These are phyloP conservation scores for Istiophorus platypterus DNA, from an alignment of 2,113 vertebrate genomes.

Conservation along the genomic window DNA sequence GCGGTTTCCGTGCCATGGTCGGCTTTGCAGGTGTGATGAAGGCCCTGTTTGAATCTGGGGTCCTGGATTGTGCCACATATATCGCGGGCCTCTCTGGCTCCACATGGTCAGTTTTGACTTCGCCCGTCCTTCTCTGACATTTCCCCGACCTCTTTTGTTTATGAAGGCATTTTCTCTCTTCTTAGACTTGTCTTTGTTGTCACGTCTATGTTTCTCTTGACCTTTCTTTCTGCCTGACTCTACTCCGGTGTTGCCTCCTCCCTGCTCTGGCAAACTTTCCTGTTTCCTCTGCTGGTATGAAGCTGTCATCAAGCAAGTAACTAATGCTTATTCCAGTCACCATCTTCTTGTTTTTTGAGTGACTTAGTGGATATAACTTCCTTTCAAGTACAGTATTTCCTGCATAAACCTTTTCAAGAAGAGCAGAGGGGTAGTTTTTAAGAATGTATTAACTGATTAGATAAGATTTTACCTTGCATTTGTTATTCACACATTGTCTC, in stretches of 20 bases:
- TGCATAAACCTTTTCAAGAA: background rate
- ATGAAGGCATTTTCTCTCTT: background rate
- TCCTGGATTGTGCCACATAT: conserved; percentile 95
- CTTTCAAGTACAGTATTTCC: conserved; percentile 18
- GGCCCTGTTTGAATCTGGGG: conserved; percentile 93
- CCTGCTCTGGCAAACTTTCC: conserved; percentile 30
- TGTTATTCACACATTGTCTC: background rate
- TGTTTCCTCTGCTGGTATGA: conserved; percentile 32
- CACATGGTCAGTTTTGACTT: conserved; percentile 88
- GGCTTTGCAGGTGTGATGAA: conserved; percentile 98
- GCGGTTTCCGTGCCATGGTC: conserved; percentile 97
- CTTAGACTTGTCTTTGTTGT: background rate
- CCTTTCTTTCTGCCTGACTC: background rate
- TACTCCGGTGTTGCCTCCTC: conserved; percentile 1
- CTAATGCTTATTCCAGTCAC: conserved; percentile 42
- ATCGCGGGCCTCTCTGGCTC: conserved; percentile 96
- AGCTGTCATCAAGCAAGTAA: conserved; percentile 26
- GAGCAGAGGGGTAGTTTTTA: background rate
- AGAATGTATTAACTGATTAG: background rate
- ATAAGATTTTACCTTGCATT: background rate
- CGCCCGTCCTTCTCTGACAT: background rate
- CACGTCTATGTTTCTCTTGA: background rate
- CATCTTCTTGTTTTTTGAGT: conserved; percentile 7
- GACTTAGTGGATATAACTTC: conserved; percentile 21
- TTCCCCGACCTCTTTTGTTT: background rate